Percentiles rank a stretch among this genome's conserved stretches.
phyloP scores from a whole-genome alignment of 2,888 invertebrate species.

The Eucera pruinosa region DNA sequence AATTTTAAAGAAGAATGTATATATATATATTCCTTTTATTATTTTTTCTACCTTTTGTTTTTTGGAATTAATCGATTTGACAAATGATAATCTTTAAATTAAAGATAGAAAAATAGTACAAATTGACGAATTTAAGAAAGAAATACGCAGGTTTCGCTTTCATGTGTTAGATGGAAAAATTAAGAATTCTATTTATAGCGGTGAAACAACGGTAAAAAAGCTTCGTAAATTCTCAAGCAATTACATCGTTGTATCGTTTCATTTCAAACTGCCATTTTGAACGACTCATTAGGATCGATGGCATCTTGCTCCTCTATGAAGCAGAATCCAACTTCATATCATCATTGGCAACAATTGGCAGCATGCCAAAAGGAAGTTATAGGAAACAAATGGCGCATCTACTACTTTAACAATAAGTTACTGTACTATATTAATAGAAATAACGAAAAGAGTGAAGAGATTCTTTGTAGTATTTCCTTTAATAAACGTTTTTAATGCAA shows the following conservation, averaged over 20 bases:
- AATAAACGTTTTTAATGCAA: no score
- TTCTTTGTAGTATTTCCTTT: neutral
- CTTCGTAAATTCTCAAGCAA: neutral
- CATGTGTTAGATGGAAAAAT: no score
- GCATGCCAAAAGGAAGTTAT: constrained; percentile 36
- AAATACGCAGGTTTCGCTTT: no score
- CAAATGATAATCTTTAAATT: no score
- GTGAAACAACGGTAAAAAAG: neutral
- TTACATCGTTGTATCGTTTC: neutral
- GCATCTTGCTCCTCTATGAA: constrained; percentile 18
- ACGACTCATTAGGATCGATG: constrained; percentile 37
- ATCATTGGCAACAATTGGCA: constrained; percentile 45
- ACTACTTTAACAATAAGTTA: constrained; percentile 42
- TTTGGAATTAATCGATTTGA: no score
- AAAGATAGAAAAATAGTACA: no score
- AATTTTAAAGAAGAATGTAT: no score
- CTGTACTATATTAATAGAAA: constrained; percentile 1
- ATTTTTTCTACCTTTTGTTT: no score
- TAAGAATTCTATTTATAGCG: no score
- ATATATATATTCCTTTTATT: no score
- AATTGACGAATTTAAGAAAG: no score
- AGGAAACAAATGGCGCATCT: constrained; percentile 27
- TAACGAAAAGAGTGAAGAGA: neutral
- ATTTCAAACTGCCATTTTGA: neutral
- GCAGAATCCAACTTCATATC: constrained; percentile 18